phyloP scores from a whole-genome alignment of 2,888 invertebrate species.

The Noctua comes region DNA sequence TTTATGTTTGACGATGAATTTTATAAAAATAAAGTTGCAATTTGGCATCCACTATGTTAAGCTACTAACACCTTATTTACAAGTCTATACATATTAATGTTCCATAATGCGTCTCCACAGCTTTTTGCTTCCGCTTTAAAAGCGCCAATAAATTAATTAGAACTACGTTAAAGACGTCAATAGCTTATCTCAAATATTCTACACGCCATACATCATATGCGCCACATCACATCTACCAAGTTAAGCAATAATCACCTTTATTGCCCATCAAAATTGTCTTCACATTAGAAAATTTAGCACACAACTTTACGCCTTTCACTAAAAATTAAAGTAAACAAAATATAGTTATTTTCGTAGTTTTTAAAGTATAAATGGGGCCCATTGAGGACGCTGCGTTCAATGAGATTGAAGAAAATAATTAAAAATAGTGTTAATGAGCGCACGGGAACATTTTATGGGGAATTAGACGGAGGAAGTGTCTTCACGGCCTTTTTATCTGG shows the following conservation, averaged over 20 bases:
- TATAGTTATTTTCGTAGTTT: constrained; percentile 85
- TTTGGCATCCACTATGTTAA: neutral
- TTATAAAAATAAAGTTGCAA: neutral
- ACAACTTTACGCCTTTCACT: constrained; percentile 83
- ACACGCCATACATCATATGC: constrained; percentile 75
- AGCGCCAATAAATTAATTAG: constrained; percentile 89
- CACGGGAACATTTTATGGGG: constrained; percentile 85
- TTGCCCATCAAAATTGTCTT: constrained; percentile 74
- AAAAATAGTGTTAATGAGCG: constrained; percentile 88
- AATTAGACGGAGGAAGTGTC: constrained; percentile 85
- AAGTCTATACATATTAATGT: neutral
- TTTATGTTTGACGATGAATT: neutral
- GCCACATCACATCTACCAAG: constrained; percentile 63
- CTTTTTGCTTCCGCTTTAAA: constrained; percentile 82
- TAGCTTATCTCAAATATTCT: constrained; percentile 79
- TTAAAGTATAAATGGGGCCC: constrained; percentile 84
- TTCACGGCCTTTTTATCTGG: constrained; percentile 87
- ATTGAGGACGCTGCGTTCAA: constrained; percentile 89
- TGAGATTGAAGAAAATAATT: constrained; percentile 80
- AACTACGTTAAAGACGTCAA: constrained; percentile 87
- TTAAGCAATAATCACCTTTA: constrained; percentile 79
- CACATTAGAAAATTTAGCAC: constrained; percentile 86
- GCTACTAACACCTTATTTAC: too few species aligned
- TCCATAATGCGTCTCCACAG: constrained; percentile 71
- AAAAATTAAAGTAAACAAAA: constrained; percentile 86